Base-by-base conservation (phyloP, 2,888 invertebrate species). In the Trichopria drosophilae region DNA sequence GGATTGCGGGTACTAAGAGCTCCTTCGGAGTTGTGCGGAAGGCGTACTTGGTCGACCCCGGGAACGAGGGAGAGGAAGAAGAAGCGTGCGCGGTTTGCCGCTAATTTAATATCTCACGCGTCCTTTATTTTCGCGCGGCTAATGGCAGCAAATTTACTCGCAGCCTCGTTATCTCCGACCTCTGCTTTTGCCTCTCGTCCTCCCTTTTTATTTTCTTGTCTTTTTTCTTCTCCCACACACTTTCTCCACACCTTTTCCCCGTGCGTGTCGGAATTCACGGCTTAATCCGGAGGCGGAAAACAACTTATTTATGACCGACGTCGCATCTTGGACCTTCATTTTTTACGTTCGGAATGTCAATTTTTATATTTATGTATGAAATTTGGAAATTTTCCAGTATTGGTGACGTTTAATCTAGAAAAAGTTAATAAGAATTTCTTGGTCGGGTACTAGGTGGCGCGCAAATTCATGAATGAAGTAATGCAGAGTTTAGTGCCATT, bases 81-180 rank as follows among this genome's bases (percentile, higher is more conserved):
- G 58, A 51, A 51, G 55, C 61, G 63, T 57, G 63, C 53, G 57
- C 35, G 50, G 54, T 55, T 49, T 43, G 57, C 62, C 58, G 67
- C 68, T 72, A 72, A 73, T 73, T 73, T 71, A 72, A 73, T 72
- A 71, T 71, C 70, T 64, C 64, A 61, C 61, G 64, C 65, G 66
- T 71, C 63, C 68, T 71, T 72, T 72, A 72, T 71, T 71, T 69
- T 69, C 70, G 64, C 66, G 58, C 66, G 62, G 68, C 69, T 72
- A 73, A 72, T 72, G 72, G 71, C 69, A 67, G 70, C 70, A 67
- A 71, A 71, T 72, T 72, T 72, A 72, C 70, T 69, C 66, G 65
- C 61, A 55, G 64, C 60, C 62, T 65, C 66, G 64, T 71, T 71
- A 71, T 71, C 71, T 34, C 37, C 31, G 36, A 23, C 37, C 32